A percentile compares a stretch with the other conserved stretches of the same genome.
Evolutionary conservation across 2,797 vertebrate species (phyloP).

Genomic region (Pantherophis vulpinus): DNA sequence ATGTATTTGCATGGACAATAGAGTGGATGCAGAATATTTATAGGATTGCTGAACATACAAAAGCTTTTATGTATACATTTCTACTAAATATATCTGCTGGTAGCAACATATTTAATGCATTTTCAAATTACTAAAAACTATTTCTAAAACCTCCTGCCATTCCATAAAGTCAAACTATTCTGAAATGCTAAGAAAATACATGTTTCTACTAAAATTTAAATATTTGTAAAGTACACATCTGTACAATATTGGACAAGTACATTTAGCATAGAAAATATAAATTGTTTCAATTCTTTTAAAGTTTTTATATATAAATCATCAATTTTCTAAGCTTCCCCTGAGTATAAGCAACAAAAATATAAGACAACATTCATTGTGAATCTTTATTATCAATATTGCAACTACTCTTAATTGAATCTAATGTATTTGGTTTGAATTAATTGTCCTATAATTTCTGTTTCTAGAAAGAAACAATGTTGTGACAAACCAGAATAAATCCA

Average conservation of each 20-base stretch:
- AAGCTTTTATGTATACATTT: neutral
- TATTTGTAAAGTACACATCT: neutral
- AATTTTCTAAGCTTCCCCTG: neutral
- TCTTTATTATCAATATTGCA: neutral
- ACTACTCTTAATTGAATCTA: neutral
- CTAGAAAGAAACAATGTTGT: neutral
- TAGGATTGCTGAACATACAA: neutral
- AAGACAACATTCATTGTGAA: neutral
- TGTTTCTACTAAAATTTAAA: neutral
- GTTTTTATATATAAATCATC: neutral
- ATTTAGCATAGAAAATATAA: conserved; percentile 1
- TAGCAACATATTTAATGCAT: neutral
- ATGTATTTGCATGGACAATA: neutral
- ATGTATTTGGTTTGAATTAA: neutral
- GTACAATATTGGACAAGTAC: neutral
- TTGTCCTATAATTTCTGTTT: neutral
- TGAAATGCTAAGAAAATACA: neutral
- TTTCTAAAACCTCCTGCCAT: neutral
- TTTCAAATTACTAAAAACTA: neutral
- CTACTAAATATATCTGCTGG: neutral
- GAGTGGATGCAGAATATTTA: neutral
- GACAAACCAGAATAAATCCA: neutral
- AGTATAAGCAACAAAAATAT: neutral
- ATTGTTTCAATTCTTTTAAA: neutral
- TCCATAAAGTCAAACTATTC: neutral